These are phyloP conservation scores for Lepisosteus oculatus DNA, from an alignment of 2,113 vertebrate species.

Conservation along the genomic window DNA sequence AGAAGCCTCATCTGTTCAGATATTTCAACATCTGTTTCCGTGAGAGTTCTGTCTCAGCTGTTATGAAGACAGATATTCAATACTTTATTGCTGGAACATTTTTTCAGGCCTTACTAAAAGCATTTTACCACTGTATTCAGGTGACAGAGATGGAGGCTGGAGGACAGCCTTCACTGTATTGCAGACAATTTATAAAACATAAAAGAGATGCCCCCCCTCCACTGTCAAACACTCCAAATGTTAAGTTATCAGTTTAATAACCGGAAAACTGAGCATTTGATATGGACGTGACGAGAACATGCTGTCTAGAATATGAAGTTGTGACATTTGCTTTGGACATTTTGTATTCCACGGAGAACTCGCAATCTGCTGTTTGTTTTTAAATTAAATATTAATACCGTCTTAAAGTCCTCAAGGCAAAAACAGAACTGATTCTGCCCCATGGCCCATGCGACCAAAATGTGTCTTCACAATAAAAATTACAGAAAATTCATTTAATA, in stretches of 20 bases:
- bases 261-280: constrained; percentile 5
- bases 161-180: too few relatives aligned
- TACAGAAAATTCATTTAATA: not conserved
- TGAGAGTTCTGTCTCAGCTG: too few relatives aligned
- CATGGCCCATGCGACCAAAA: not conserved
- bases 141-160: not conserved
- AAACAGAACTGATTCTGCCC: too few relatives aligned
- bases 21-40: too few relatives aligned
- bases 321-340: constrained; percentile 17
- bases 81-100: not conserved
- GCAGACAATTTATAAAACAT: too few relatives aligned
- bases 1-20: not conserved
- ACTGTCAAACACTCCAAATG: not conserved
- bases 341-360: constrained; percentile 12
- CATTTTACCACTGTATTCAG: not conserved
- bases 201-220: too few relatives aligned
- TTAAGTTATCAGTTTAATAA: constrained; percentile 12
- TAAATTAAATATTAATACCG: constrained; percentile 21
- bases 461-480: not conserved
- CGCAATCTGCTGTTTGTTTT: not conserved
- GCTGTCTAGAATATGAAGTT: not conserved
- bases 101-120: not conserved
- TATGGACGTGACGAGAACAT: constrained; percentile 6
- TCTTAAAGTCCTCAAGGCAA: not conserved
- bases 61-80: not conserved